Base-by-base conservation (phyloP, 2,797 vertebrate species). In the Hephaestus fuliginosus region DNA sequence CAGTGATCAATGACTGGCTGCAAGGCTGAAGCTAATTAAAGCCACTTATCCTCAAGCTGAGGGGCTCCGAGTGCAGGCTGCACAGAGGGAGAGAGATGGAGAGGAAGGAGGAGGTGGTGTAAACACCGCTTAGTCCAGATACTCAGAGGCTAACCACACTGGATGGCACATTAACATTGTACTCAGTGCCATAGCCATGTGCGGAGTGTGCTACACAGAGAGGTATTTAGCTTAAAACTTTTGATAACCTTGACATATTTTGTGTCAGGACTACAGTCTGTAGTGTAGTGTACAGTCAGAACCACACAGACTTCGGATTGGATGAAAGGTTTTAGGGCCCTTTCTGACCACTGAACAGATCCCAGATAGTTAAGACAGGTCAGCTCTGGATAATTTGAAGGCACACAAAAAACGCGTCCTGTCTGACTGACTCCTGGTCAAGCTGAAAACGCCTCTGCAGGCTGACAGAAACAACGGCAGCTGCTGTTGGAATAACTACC, bases 1-100 rank as follows among this genome's bases (percentile, higher is more conserved):
- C 48, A 18, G 77, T 65, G 88, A 89, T 88, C 84, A 85, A 77
- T 81, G 86, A 55, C 51, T 39, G 22, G 70, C 84, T 74, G 56
- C 74, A 78, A 83, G 73, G 76, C 81, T 81, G 63, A 87, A 72
- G 55, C 64, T 79, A 78, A 93, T 90, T 86, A 83, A 75, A 88
- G 87, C 71, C 89, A 82, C 87, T 87, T 82, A 80, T 76, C 72
- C 74, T 78, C 44, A 51, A 72, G 82, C 67, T 69, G 56, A 87
- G 71, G 70, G 69, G 73, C 67, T 79, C 28, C 49, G 22, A 68
- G 82, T 28, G 63, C 66, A 76, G 62, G 65, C 28, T 3, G 76
- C 65, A 63, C 60, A 74, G 56, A 78, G 62, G 28, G 70, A 76
- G 30, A 33, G 65, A 72, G 49, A 79, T 41, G 30, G 70, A 73